Base-by-base conservation (phyloP, 2,113 vertebrate genomes). In the Ophiodon elongatus region DNA sequence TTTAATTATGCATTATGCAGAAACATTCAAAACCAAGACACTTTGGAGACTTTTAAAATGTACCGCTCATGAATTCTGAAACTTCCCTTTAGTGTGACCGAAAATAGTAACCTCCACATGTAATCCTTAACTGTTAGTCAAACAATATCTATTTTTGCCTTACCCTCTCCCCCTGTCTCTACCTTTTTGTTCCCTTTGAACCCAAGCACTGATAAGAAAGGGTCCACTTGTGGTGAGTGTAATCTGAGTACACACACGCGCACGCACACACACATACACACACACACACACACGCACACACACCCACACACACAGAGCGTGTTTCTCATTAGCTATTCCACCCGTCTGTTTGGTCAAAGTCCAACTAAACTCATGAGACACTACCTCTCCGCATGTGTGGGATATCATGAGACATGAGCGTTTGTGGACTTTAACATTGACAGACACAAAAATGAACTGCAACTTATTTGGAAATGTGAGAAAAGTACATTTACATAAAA, bases 371-470 rank as follows among this genome's bases (percentile, higher is more conserved):
- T 90, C 91, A 91, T 33, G 86, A 80, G 92, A 87, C 70, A 73
- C 77, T 31, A 85, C 76, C 73, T 76, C n/a, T 41, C 65, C 15
- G 27, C 74, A 78, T 85, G 79, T 64, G 33, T 62, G 45, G 47
- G 63, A 66, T 43, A 74, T 90, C 90, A 94, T 86, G 83, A 75
- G 91, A 88, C 76, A 60, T 76, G 45, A 35, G 75, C 54, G 68
- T 88, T 81, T 82, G 76, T 92, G 85, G 85, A 93, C 86, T 92
- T 90, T 88, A 80, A 83, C 83, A 83, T 45, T 60, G 60, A 76
- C 66, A 43, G 5, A 80, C 67, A 85, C 60, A 77, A 43, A 88
- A 19, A 65, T 35, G 27, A 41, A 66, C 33, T 11, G 27, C 29
- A 60, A 14, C 31, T 50, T 35, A 85, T 79, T 80, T 79, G 1